phyloP scores from a whole-genome alignment of 2,797 vertebrate genomes.

The Myotis vivesi region DNA sequence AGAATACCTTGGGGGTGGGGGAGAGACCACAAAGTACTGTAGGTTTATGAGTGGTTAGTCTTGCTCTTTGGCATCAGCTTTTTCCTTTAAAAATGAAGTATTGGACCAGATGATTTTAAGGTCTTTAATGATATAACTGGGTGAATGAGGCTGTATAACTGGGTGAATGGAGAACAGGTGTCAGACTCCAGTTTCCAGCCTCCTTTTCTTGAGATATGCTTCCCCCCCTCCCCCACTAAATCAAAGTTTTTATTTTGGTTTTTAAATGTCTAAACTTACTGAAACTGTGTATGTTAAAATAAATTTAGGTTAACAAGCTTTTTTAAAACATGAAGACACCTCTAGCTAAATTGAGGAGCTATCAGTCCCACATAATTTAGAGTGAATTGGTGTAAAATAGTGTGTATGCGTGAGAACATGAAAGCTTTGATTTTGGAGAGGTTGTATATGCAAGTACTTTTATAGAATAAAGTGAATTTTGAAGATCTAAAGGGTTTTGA shows the following conservation, averaged over 20 bases:
- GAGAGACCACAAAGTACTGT: not conserved
- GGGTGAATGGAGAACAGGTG: not conserved
- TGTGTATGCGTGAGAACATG: not conserved
- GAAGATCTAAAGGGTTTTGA: not conserved
- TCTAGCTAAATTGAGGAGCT: slow-evolving; percentile 30
- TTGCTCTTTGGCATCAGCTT: slow-evolving; percentile 1
- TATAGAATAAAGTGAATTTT: not conserved
- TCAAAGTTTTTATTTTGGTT: slow-evolving; percentile 30
- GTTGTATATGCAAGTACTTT: slow-evolving; percentile 29
- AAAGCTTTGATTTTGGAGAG: slow-evolving; percentile 41
- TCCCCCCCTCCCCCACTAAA: not conserved
- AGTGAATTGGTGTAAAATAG: slow-evolving; percentile 34
- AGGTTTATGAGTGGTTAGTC: not conserved
- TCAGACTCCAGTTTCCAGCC: not conserved
- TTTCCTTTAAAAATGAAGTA: slow-evolving; percentile 5
- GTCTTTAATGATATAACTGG: not conserved
- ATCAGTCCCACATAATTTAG: not conserved
- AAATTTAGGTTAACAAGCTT: slow-evolving; percentile 23
- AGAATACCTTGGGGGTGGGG: not conserved
- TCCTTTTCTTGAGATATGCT: not conserved
- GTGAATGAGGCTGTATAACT: not conserved
- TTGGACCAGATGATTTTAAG: slow-evolving; percentile 10
- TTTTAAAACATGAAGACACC: slow-evolving; percentile 10
- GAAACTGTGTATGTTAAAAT: slow-evolving; percentile 42
- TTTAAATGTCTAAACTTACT: not conserved